Evolutionary conservation across 2,888 invertebrate species (phyloP).

Genomic region (Sinelater perroti): DNA sequence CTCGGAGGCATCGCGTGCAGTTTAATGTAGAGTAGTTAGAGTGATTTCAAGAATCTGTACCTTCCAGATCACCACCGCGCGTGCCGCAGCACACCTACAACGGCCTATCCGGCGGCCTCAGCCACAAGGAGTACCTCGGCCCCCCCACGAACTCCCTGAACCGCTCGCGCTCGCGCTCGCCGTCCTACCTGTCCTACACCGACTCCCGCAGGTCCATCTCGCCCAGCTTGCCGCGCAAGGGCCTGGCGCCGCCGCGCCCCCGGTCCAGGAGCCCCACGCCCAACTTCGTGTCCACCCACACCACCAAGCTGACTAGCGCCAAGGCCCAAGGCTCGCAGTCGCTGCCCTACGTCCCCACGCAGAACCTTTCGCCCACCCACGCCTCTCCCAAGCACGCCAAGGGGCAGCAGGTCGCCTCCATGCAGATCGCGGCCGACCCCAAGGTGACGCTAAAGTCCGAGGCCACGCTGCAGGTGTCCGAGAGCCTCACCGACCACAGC

Average conservation of each 20-base stretch:
- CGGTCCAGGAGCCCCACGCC: conserved; percentile 65
- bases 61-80: conserved; percentile 60
- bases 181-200: conserved; percentile 50
- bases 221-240: conserved; percentile 57
- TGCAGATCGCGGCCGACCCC: conserved; percentile 60
- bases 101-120: conserved; percentile 42
- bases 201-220: conserved; percentile 53
- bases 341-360: conserved; percentile 30
- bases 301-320: conserved; percentile 49
- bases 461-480: conserved; percentile 54
- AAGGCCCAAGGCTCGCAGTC: conserved; percentile 45
- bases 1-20: too few species aligned
- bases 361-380: conserved; percentile 38
- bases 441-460: conserved; percentile 60
- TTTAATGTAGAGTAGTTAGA: too few species aligned
- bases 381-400: conserved; percentile 40
- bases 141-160: conserved; percentile 60
- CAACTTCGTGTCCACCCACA: conserved; percentile 63
- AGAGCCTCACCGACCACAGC: conserved; percentile 64
- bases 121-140: conserved; percentile 51
- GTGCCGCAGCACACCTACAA: conserved; percentile 42
- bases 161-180: conserved; percentile 57
- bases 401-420: conserved; percentile 62
- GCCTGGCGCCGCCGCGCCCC: conserved; percentile 50
- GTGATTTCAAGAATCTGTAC: too few species aligned